Conservation (phyloP, 2,113 vertebrate species). For the Apaloderma vittatum region DNA sequence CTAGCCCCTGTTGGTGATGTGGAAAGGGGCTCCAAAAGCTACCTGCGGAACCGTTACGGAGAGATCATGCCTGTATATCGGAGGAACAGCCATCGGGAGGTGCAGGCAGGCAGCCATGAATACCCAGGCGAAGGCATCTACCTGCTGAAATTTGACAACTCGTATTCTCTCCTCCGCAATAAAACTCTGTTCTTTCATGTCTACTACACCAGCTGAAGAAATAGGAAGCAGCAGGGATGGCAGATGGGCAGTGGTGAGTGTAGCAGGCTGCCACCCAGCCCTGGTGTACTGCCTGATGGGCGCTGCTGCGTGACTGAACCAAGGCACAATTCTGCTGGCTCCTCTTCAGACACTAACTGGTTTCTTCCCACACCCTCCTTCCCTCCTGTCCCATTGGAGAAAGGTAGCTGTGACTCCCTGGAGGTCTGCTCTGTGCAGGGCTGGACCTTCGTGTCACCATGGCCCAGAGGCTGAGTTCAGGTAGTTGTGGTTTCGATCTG, state of each 20-base stretch:
- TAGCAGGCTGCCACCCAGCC: conserved; percentile 60
- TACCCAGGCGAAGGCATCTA: conserved; percentile 97
- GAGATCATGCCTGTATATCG: conserved; percentile 94
- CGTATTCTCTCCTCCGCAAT: conserved; percentile 95
- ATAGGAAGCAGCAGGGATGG: neutral
- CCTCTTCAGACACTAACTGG: conserved; percentile 20
- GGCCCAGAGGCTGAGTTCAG: neutral
- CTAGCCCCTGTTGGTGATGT: conserved; percentile 89
- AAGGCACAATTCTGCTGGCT: conserved; percentile 42
- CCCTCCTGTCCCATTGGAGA: conserved; percentile 32
- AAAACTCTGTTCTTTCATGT: conserved; percentile 98
- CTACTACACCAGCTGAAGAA: conserved; percentile 88
- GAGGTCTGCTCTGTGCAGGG: conserved; percentile 40
- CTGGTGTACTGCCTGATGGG: neutral
- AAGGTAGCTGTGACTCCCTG: neutral
- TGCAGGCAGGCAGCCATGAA: conserved; percentile 92
- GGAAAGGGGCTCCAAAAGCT: conserved; percentile 90
- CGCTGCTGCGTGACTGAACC: conserved; percentile 12
- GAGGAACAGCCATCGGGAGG: conserved; percentile 92
- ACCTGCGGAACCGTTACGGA: conserved; percentile 85
- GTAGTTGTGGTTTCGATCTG: neutral
- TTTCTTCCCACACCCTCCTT: conserved; percentile 5
- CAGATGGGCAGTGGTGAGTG: neutral
- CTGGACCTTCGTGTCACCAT: neutral
- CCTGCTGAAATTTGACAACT: conserved; percentile 97